A percentile compares a stretch with the other conserved stretches of the same genome.
These are phyloP conservation scores for Conistra vaccinii DNA, from an alignment of 2,888 invertebrate genomes.

Conservation along the genomic window DNA sequence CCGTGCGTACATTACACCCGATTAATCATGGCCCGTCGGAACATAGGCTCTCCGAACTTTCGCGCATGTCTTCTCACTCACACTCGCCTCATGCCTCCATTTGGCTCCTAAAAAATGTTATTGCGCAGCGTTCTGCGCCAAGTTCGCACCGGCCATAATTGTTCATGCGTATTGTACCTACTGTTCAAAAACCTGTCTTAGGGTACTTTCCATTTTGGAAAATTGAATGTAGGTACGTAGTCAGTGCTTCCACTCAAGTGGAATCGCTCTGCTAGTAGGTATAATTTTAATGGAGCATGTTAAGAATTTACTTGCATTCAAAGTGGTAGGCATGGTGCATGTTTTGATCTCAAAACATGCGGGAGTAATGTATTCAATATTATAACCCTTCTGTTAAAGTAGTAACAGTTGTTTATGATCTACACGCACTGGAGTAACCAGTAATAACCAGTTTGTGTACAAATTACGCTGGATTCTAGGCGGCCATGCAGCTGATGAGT, in stretches of 20 bases:
- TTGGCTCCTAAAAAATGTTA: too few species aligned
- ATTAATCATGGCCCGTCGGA: too few species aligned
- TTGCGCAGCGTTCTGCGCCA: too few species aligned
- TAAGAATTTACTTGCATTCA: not conserved
- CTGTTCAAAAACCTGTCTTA: not conserved
- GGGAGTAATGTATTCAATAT: slow-evolving; percentile 1
- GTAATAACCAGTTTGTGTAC: slow-evolving; percentile 37
- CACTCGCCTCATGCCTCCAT: too few species aligned
- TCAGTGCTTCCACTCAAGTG: not conserved
- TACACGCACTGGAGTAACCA: slow-evolving; percentile 22
- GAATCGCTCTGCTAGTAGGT: not conserved
- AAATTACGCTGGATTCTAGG: slow-evolving; percentile 26
- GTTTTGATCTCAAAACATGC: slow-evolving; percentile 14
- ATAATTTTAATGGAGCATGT: not conserved
- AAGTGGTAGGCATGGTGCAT: not conserved
- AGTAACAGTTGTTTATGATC: slow-evolving; percentile 9
- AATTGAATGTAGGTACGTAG: not conserved
- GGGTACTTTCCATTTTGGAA: too few species aligned
- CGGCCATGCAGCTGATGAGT: slow-evolving; percentile 12
- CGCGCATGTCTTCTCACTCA: too few species aligned
- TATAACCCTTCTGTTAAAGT: slow-evolving; percentile 7
- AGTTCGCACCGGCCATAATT: too few species aligned
- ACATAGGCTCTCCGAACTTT: too few species aligned
- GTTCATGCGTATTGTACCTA: too few species aligned
- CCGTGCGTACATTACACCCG: too few species aligned